phyloP scores from a whole-genome alignment of 2,113 vertebrate genomes.

The Anoura caudifer region DNA sequence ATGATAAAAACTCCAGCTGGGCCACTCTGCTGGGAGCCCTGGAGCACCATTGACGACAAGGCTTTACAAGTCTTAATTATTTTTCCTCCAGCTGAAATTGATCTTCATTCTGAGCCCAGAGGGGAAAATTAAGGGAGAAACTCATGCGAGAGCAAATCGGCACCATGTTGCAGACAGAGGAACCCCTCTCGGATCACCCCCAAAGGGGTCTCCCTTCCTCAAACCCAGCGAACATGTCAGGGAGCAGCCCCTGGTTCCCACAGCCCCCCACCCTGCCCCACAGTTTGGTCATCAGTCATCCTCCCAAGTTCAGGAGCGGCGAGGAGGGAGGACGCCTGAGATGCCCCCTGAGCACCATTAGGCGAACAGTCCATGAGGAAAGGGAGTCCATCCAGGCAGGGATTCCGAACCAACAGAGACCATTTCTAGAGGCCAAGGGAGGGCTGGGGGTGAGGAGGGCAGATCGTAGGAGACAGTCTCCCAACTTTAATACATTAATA shows the following conservation, averaged over 20 bases:
- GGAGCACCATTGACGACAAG: not conserved
- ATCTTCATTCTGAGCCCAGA: conserved; percentile 22
- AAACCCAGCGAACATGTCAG: not conserved
- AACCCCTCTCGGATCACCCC: not conserved
- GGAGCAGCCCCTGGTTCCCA: not conserved
- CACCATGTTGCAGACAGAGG: fast-evolving
- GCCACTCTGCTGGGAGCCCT: not conserved
- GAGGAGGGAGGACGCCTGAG: not conserved
- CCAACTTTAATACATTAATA: not conserved
- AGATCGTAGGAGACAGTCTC: no score
- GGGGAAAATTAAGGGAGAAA: not conserved
- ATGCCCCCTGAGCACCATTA: not conserved
- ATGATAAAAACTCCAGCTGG: conserved; percentile 57
- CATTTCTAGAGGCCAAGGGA: not conserved
- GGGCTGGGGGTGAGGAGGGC: fast-evolving
- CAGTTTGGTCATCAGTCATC: fast-evolving
- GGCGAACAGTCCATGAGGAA: not conserved
- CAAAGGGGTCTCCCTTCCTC: not conserved
- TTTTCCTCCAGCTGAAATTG: conserved; percentile 47
- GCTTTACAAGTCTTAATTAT: conserved; percentile 61
- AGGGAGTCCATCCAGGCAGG: not conserved
- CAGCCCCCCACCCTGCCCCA: fast-evolving
- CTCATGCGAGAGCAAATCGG: not conserved
- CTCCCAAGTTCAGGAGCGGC: not conserved
- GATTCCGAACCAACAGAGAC: not conserved